Conservation (phyloP, 2,888 invertebrate species). For the Limnephilus lunatus region DNA sequence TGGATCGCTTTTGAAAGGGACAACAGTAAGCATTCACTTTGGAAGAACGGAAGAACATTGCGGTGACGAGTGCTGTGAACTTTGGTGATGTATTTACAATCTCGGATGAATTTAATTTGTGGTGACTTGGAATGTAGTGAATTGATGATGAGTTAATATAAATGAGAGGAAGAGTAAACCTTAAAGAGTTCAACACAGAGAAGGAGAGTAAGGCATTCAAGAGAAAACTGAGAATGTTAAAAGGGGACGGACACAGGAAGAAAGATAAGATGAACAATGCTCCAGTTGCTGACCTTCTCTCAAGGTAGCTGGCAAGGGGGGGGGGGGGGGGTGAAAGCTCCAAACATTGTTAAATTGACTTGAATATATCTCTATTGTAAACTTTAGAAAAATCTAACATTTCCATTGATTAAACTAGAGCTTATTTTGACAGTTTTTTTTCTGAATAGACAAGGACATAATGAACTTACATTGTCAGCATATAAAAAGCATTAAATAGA, state of each 20-base stretch:
- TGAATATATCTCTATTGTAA: not conserved
- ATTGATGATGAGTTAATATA: conserved; percentile 4
- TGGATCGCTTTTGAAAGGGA: conserved; percentile 7
- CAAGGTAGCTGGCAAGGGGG: not conserved
- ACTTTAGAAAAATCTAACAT: not conserved
- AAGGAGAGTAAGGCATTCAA: conserved; percentile 1
- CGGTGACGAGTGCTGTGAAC: conserved; percentile 2
- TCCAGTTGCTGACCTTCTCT: conserved; percentile 11
- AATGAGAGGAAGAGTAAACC: conserved; percentile 9
- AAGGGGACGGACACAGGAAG: not conserved
- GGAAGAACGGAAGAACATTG: not conserved
- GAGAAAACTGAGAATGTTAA: conserved; percentile 6
- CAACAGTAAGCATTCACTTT: conserved; percentile 32
- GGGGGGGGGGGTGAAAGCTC: not conserved
- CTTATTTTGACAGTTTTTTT: not conserved
- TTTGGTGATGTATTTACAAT: conserved; percentile 33
- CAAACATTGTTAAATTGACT: conserved; percentile 7
- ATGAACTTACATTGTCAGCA: not conserved
- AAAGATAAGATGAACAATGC: not conserved
- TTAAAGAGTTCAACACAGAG: conserved; percentile 14
- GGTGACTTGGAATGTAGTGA: conserved; percentile 10
- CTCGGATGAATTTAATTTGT: not conserved
- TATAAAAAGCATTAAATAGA: not conserved
- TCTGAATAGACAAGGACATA: not conserved
- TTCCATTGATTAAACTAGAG: not conserved